Conservation (phyloP, 2,888 invertebrate genomes). For the Apodemia hepburni region DNA sequence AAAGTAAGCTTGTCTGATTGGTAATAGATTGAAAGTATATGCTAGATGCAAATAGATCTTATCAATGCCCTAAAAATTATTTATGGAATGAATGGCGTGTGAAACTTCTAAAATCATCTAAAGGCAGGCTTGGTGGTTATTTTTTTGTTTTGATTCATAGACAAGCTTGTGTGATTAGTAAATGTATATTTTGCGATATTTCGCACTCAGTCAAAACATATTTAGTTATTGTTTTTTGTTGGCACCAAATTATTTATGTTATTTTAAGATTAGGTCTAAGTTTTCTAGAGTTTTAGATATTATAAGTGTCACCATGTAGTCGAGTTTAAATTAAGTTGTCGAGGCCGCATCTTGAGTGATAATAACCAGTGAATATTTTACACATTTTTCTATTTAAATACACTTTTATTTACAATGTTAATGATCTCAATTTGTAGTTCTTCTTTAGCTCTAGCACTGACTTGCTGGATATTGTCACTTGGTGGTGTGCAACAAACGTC, state of each 20-base stretch:
- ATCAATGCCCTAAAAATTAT: constrained; percentile 58
- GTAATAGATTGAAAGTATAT: constrained; percentile 20
- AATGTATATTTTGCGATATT: constrained; percentile 56
- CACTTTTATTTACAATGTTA: constrained; percentile 33
- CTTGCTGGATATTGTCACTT: constrained; percentile 47
- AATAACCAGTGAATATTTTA: constrained; percentile 41
- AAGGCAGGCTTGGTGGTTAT: constrained; percentile 41
- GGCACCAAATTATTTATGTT: constrained; percentile 72
- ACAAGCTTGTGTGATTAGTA: constrained; percentile 77
- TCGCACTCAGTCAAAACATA: constrained; percentile 62
- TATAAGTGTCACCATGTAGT: constrained; percentile 74
- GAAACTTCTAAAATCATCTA: constrained; percentile 40
- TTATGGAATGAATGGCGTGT: constrained; percentile 72
- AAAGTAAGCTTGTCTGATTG: too few species aligned
- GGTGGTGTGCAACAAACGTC: constrained; percentile 70
- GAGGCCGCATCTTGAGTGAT: constrained; percentile 57
- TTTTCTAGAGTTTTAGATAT: constrained; percentile 74
- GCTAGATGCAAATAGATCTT: constrained; percentile 53
- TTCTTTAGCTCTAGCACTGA: constrained; percentile 40
- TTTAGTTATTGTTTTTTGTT: constrained; percentile 51
- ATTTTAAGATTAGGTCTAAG: constrained; percentile 69
- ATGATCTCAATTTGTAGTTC: constrained; percentile 50
- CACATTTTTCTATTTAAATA: constrained; percentile 30
- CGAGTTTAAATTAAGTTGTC: constrained; percentile 64
- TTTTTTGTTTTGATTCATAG: constrained; percentile 31